These are phyloP conservation scores for Hoplostethus atlanticus DNA, from an alignment of 2,797 vertebrate genomes.

Conservation along the genomic window DNA sequence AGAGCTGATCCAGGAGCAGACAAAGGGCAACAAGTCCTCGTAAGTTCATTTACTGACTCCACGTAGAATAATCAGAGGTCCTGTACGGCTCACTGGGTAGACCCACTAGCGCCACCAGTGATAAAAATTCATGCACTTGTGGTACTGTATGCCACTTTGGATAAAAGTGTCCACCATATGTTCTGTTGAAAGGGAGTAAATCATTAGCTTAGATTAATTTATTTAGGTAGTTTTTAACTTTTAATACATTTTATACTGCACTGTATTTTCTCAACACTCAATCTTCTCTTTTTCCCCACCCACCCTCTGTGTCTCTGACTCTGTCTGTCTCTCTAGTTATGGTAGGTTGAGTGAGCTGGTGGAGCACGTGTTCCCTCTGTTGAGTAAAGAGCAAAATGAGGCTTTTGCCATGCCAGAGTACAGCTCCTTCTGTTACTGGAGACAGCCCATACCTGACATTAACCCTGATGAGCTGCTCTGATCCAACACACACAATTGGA, in stretches of 20 bases:
- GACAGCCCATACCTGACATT: slow-evolving; percentile 91
- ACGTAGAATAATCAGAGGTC: neutral
- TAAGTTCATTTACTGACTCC: slow-evolving; percentile 78
- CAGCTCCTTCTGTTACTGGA: slow-evolving; percentile 98
- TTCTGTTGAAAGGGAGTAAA: too few relatives aligned
- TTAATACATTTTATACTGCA: too few relatives aligned
- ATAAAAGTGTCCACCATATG: too few relatives aligned
- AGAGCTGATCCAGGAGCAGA: slow-evolving; percentile 97
- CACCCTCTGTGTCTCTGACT: neutral
- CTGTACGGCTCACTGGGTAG: neutral
- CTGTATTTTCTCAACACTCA: too few relatives aligned
- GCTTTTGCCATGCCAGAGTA: slow-evolving; percentile 94
- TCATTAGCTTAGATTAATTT: too few relatives aligned
- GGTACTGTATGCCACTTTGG: too few relatives aligned
- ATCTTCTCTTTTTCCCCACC: neutral
- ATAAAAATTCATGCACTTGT: too few relatives aligned
- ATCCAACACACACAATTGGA: slow-evolving; percentile 48
- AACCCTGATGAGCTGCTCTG: slow-evolving; percentile 91
- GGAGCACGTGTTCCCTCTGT: slow-evolving; percentile 95
- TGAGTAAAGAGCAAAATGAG: slow-evolving; percentile 96
- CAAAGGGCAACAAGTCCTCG: slow-evolving; percentile 98
- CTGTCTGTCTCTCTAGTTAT: slow-evolving; percentile 83
- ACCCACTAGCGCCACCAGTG: too few relatives aligned
- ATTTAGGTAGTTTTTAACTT: neutral
- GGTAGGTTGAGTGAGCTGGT: slow-evolving; percentile 95